These are phyloP conservation scores for Lagenorhynchus albirostris DNA, from an alignment of 2,113 vertebrate genomes.

Conservation along the genomic window DNA sequence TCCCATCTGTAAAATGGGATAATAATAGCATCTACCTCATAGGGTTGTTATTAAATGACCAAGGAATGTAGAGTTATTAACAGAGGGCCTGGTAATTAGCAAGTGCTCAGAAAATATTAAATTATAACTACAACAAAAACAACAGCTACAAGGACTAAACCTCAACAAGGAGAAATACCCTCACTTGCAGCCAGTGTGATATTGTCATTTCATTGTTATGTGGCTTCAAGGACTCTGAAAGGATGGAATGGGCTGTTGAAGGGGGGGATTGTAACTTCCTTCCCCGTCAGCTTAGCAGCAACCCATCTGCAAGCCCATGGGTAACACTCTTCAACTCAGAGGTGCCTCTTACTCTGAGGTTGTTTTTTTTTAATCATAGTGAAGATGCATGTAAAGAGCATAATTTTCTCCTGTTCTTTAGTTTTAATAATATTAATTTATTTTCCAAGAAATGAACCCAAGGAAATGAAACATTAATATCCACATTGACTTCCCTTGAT, in stretches of 20 bases:
- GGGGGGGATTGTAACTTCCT: neutral
- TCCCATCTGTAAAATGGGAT: neutral
- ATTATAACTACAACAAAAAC: neutral
- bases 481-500: neutral
- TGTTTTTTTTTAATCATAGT: neutral
- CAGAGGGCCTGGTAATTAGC: neutral
- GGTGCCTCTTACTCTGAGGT: neutral
- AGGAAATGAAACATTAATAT: neutral
- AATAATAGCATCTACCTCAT: neutral
- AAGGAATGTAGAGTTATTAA: neutral
- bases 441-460: neutral
- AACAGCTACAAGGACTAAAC: neutral
- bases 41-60: neutral
- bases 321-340: neutral
- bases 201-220: neutral
- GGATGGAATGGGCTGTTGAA: neutral
- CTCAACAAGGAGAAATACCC: neutral
- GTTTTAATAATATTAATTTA: neutral
- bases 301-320: neutral
- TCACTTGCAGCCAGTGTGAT: neutral
- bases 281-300: neutral
- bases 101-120: neutral
- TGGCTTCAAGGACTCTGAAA: neutral
- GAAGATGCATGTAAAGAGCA: neutral
- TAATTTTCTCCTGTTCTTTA: neutral